Evolutionary conservation across 2,888 invertebrate genomes (phyloP), one percentile per base, ranked within the genome.

Genomic region (Idaea dimidiata): DNA sequence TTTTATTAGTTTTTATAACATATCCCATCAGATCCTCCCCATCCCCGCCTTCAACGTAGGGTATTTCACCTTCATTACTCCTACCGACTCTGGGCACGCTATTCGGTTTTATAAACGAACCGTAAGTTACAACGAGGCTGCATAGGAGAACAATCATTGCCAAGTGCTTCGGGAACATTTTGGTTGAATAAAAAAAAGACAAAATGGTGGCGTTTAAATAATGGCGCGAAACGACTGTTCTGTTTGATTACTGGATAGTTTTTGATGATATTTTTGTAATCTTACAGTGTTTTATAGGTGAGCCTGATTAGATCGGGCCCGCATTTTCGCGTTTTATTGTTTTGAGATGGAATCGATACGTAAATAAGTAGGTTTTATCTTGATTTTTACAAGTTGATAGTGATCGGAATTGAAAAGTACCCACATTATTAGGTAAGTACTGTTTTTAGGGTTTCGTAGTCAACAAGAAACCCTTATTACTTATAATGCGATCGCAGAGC

Each of bases 1-100:
- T 91, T 67, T 91, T 92, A 73, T 82, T 87, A 0, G 89, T 88
- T 79, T 91, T 91, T 58, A 92, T 91, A 65, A 92, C 92, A 62
- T 92, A 92, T 4, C 91, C 91, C 87, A 88, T 85, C 61, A 82
- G 71, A 54, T 80, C 82, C 63, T 87, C 84, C 60, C 87, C 90
- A 54, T 80, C 82, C 63, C 86, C 84, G 60, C 87, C 90, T 63
- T 86, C 86, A 61, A 87, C 91, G 64, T 79, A 91, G 5, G 84
- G 78, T 16, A 81, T 83, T 31, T 83, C 82, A 8, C 80, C 88
- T 69, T 92, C 91, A 66, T 88, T 91, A 61, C 91, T 92, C 66
- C 91, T 83, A 0, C 91, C 91, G 62, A 91, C 86, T 59, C 91
- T 81, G 5, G 91, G 91, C 10, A 92, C 84, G 75, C 87, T 92